Percentiles rank a stretch among this genome's conserved stretches.
These are phyloP conservation scores for Merluccius polli DNA, from an alignment of 2,797 vertebrate species.

Conservation along the genomic window DNA sequence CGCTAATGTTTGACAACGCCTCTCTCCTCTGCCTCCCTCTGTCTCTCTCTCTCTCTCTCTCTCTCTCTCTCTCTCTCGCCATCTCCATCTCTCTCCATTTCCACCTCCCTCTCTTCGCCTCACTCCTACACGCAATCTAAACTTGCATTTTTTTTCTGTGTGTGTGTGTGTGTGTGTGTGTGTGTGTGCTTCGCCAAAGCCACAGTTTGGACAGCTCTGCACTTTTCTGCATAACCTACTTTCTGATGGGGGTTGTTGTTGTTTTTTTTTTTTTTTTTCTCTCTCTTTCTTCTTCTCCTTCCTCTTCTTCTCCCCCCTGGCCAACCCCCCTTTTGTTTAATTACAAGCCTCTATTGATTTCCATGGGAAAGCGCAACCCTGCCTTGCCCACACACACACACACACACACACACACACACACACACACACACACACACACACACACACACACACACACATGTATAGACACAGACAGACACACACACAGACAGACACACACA, in stretches of 20 bases:
- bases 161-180: no score
- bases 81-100: background rate
- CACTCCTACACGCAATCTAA: slow-evolving; percentile 39
- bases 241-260: slow-evolving; percentile 63
- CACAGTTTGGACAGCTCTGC: slow-evolving; percentile 72
- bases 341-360: slow-evolving; percentile 83
- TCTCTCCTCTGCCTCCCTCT: slow-evolving; percentile 13
- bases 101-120: slow-evolving; percentile 20
- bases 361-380: slow-evolving; percentile 79
- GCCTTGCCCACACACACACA: slow-evolving; percentile 30
- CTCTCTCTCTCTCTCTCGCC: slow-evolving; percentile 22
- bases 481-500: background rate
- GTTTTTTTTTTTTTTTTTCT: slow-evolving; percentile 8
- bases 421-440: slow-evolving; percentile 9
- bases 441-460: slow-evolving; percentile 6
- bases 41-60: slow-evolving; percentile 19
- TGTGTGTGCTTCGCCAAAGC: slow-evolving; percentile 62
- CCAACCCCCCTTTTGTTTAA: slow-evolving; percentile 81
- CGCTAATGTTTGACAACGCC: slow-evolving; percentile 53
- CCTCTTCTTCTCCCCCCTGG: slow-evolving; percentile 29
- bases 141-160: slow-evolving; percentile 67
- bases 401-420: slow-evolving; percentile 10
- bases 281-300: no score
- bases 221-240: slow-evolving; percentile 78
- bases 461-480: background rate